Percentiles rank a stretch among this genome's conserved stretches.
Evolutionary conservation across 2,888 invertebrate genomes (phyloP).

Genomic region (Chymomyza fuscimana): DNA sequence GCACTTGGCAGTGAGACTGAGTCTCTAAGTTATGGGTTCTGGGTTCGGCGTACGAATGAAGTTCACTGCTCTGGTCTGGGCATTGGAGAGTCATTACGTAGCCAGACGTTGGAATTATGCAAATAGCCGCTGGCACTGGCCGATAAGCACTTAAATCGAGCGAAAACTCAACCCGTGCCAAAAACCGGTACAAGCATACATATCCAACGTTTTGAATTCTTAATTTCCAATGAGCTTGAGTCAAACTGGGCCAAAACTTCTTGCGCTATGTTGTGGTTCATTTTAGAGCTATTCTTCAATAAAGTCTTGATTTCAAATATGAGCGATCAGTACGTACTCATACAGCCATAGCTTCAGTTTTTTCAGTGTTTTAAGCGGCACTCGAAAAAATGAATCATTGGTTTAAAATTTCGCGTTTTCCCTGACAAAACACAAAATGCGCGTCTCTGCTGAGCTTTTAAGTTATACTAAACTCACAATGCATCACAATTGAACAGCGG

Average conservation of each 20-base stretch:
- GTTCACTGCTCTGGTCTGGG: slow-evolving; percentile 33
- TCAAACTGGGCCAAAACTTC: neutral
- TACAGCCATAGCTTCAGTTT: too few species aligned
- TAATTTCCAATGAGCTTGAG: slow-evolving; percentile 28
- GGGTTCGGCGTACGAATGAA: slow-evolving; percentile 14
- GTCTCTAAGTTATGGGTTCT: neutral
- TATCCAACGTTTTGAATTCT: slow-evolving; percentile 35
- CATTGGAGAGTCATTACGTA: slow-evolving; percentile 41
- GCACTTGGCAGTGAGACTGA: neutral
- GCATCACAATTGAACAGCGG: too few species aligned
- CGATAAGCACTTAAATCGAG: slow-evolving; percentile 27
- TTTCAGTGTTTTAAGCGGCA: too few species aligned
- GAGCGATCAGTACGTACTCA: too few species aligned
- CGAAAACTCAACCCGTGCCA: slow-evolving; percentile 14
- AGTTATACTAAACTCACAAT: too few species aligned
- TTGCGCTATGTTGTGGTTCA: neutral
- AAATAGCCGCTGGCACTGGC: slow-evolving; percentile 37
- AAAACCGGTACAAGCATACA: slow-evolving; percentile 43
- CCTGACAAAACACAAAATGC: too few species aligned
- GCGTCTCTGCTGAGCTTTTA: too few species aligned
- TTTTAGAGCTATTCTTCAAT: too few species aligned
- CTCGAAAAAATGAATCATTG: too few species aligned
- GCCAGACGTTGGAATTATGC: slow-evolving; percentile 53
- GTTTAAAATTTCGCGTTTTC: too few species aligned
- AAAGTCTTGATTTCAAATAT: too few species aligned